phyloP scores from a whole-genome alignment of 2,797 vertebrate species.

The Gobio occitaniae region DNA sequence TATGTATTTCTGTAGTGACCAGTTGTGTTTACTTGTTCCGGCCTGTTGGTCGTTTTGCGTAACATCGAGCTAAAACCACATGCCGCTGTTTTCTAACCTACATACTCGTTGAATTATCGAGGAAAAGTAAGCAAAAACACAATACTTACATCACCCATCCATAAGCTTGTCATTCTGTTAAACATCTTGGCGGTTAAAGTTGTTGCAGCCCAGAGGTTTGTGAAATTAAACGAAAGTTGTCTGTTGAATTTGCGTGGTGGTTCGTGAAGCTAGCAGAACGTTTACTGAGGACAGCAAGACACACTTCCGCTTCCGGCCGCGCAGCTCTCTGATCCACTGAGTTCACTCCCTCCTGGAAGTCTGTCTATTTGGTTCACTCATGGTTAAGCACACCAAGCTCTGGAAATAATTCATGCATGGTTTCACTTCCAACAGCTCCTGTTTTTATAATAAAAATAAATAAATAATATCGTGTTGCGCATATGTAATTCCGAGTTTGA shows the following conservation, averaged over 20 bases:
- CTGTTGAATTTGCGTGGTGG: not conserved
- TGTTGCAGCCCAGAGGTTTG: not conserved
- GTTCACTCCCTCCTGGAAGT: not conserved
- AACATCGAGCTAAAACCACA: slow-evolving; percentile 27
- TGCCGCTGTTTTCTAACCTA: not conserved
- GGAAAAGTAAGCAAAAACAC: not conserved
- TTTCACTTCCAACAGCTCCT: not conserved
- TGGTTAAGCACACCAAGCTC: not conserved
- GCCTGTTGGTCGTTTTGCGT: not conserved
- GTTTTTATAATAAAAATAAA: not conserved
- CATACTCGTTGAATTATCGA: not conserved
- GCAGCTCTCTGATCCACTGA: not conserved
- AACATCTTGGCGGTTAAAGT: slow-evolving; percentile 71
- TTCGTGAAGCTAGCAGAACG: not conserved
- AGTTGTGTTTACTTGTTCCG: not conserved
- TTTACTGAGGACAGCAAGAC: not conserved
- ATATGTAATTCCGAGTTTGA: not conserved
- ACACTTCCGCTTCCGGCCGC: slow-evolving; percentile 41
- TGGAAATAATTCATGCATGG: not conserved
- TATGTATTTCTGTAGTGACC: not conserved
- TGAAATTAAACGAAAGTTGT: not conserved
- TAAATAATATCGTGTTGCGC: not conserved
- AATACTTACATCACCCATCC: slow-evolving; percentile 84
- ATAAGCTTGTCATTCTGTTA: slow-evolving; percentile 83
- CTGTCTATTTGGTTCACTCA: not conserved